Conservation (phyloP, 2,888 invertebrate genomes). For the Dilophus febrilis region DNA sequence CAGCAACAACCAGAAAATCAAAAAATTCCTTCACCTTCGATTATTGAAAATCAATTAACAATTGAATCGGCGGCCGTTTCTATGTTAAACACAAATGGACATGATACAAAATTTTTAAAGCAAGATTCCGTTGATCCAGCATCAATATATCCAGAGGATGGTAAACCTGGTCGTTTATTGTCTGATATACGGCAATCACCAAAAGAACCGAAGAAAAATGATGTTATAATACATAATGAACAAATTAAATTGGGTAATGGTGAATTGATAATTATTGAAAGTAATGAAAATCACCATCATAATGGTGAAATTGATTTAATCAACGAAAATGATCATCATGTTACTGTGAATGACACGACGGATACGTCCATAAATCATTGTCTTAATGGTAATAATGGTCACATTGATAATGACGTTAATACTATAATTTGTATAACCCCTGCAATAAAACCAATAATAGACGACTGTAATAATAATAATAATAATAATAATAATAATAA, state of each 20-base stretch:
- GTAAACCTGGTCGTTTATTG: background rate
- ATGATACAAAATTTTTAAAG: background rate
- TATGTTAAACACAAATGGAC: background rate
- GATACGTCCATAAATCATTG: too few species aligned
- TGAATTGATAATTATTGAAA: conserved; percentile 1
- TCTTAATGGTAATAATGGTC: too few species aligned
- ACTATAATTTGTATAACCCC: background rate
- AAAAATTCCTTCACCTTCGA: background rate
- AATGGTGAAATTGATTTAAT: too few species aligned
- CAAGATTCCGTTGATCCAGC: conserved; percentile 1
- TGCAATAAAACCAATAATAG: background rate
- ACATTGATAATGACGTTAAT: too few species aligned
- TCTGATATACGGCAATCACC: background rate
- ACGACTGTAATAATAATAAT: too few species aligned
- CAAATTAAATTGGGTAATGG: conserved; percentile 34
- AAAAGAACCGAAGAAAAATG: conserved; percentile 10
- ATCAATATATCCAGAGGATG: background rate
- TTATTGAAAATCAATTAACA: background rate
- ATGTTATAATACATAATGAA: conserved; percentile 29
- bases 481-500: too few species aligned
- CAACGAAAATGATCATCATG: too few species aligned
- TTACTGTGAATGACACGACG: too few species aligned
- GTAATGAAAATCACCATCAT: conserved; percentile 1
- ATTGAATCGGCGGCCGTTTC: background rate
- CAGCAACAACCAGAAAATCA: background rate